These are phyloP conservation scores for Cristatella mucedo DNA, from an alignment of 2,888 invertebrate species.

Conservation along the genomic window DNA sequence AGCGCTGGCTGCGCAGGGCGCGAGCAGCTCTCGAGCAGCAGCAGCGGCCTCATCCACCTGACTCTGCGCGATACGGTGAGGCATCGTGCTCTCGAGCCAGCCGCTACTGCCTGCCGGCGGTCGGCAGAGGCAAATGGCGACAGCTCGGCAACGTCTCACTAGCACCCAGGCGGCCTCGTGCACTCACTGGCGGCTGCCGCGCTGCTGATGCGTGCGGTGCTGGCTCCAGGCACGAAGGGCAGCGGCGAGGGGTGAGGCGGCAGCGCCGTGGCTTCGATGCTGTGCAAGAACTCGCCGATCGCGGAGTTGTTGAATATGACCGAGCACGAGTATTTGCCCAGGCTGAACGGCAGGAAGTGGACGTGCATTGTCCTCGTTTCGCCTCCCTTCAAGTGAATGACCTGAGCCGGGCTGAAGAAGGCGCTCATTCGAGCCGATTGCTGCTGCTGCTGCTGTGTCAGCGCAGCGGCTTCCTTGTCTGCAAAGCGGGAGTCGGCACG, in stretches of 20 bases:
- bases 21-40: no score
- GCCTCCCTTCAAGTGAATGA: conserved; percentile 20
- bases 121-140: no score
- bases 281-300: conserved; percentile 36
- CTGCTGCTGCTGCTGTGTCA: no score
- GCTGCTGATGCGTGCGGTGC: conserved; percentile 29
- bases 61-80: no score
- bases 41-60: no score
- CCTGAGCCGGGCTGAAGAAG: conserved; percentile 21
- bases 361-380: conserved; percentile 22
- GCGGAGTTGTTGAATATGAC: conserved; percentile 30
- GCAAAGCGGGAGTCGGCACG: no score
- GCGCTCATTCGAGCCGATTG: conserved; percentile 19
- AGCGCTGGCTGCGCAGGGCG: no score
- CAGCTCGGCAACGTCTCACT: no score
- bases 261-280: conserved; percentile 27
- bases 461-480: no score
- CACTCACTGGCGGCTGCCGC: conserved; percentile 29
- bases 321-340: conserved; percentile 30
- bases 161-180: no score
- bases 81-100: no score
- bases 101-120: no score
- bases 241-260: conserved; percentile 26
- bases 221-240: conserved; percentile 22
- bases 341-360: conserved; percentile 32